phyloP scores from a whole-genome alignment of 2,888 invertebrate species.

The Meiosimyza decipiens region DNA sequence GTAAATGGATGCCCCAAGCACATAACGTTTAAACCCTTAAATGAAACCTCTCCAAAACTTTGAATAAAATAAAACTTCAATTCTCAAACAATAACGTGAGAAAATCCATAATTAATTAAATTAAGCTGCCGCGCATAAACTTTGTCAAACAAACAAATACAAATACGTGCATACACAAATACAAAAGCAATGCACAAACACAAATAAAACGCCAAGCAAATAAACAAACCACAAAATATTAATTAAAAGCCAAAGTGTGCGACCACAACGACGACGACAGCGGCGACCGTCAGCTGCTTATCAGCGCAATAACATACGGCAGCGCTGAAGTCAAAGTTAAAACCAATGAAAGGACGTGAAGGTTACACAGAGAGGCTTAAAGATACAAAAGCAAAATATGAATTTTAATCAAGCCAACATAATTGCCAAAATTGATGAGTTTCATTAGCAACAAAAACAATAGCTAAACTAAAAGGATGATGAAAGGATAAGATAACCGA shows the following conservation, averaged over 20 bases:
- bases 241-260: constrained; percentile 14
- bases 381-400: background rate
- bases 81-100: background rate
- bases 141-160: background rate
- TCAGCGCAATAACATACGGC: background rate
- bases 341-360: background rate
- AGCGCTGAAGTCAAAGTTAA: too few species aligned
- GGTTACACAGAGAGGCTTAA: background rate
- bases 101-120: background rate
- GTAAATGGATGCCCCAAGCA: too few species aligned
- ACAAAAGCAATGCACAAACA: background rate
- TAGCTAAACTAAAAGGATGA: background rate
- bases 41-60: too few species aligned
- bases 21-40: too few species aligned
- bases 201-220: background rate
- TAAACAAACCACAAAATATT: constrained; percentile 15
- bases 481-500: background rate
- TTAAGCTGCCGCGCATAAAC: constrained; percentile 1
- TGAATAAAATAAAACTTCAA: too few species aligned
- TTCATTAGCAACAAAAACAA: constrained; percentile 55
- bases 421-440: constrained; percentile 54
- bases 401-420: constrained; percentile 23
- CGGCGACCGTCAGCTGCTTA: background rate
- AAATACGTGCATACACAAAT: background rate
- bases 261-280: background rate